These are phyloP conservation scores for Nesidiocoris tenuis DNA, from an alignment of 2,888 invertebrate genomes.

Conservation along the genomic window DNA sequence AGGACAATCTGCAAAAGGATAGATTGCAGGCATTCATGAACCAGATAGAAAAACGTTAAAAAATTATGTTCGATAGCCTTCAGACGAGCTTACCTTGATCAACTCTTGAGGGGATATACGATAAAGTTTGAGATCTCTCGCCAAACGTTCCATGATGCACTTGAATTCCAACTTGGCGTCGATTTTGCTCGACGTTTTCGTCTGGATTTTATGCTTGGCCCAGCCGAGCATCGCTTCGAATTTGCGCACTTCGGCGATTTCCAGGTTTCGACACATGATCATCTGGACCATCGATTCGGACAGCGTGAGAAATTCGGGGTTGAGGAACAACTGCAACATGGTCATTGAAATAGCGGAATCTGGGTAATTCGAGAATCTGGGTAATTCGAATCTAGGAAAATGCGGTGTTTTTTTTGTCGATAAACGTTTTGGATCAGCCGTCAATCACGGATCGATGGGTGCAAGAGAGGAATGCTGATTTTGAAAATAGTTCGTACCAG, in stretches of 20 bases:
- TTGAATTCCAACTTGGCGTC: constrained; percentile 87
- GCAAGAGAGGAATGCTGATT: no score
- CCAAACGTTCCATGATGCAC: constrained; percentile 88
- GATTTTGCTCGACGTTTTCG: constrained; percentile 71
- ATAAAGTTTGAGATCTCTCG: constrained; percentile 83
- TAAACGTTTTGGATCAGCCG: not conserved
- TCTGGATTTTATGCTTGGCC: constrained; percentile 81
- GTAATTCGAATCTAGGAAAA: not conserved
- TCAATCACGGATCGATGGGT: not conserved
- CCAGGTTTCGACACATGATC: constrained; percentile 70
- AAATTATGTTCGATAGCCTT: no score
- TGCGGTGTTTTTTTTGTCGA: not conserved
- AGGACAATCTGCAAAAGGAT: constrained; percentile 69
- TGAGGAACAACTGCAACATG: constrained; percentile 71
- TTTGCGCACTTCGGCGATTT: constrained; percentile 84
- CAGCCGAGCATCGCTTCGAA: constrained; percentile 91
- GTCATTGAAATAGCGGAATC: not conserved
- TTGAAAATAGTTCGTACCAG: no score
- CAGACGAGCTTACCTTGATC: constrained; percentile 66
- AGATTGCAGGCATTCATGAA: no score
- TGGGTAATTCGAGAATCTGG: not conserved
- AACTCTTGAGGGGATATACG: constrained; percentile 90
- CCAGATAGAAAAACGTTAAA: no score
- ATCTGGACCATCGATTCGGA: constrained; percentile 82
- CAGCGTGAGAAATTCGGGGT: constrained; percentile 78